Evolutionary conservation across 2,888 invertebrate species (phyloP), one percentile per base, ranked within the genome.

Genomic region (Lapara coniferarum): DNA sequence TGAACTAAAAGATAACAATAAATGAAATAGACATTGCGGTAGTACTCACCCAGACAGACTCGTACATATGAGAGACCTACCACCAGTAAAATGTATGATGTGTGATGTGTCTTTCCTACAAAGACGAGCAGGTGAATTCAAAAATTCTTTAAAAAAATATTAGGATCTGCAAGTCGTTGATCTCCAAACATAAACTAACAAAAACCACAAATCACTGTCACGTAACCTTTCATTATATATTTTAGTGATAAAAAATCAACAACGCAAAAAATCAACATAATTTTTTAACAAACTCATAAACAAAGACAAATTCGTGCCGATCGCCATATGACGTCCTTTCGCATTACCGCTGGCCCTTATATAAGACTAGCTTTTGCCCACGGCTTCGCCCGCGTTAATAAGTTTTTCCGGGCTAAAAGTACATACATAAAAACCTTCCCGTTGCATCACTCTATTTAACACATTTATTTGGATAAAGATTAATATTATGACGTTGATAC

Each of bases 281-380:
- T 85, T 85, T 81, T 86, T 87, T 83, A 88, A 85, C 85, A 85
- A 88, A 83, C 82, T 78, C 83, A 88, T 88, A 88, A 91, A 90
- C 90, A 90, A 90, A 87, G 88, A 88, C 82, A 85, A 83, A 87
- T 88, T 89, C 85, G 85, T 85, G 85, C 86, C 85, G 84, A 85
- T 85, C 89, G 80, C 92, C 90, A 89, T 91, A 91, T 91, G 92
- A 90, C 88, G 90, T 89, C 89, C 81, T 75, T 80, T 80, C 79
- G 74, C 79, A 76, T 81, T 82, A 76, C 80, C 83, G 82, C 83
- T 86, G 83, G 85, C 85, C 86, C 84, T 81, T 84, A 71, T 73
- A 73, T 73, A 85, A 89, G 88, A n/a, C n/a, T n/a, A n/a, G n/a
- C n/a, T n/a, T n/a, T n/a, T n/a, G n/a, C n/a, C n/a, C n/a, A n/a